These are phyloP conservation scores for Apamea monoglypha DNA, from an alignment of 2,888 invertebrate genomes.

Conservation along the genomic window DNA sequence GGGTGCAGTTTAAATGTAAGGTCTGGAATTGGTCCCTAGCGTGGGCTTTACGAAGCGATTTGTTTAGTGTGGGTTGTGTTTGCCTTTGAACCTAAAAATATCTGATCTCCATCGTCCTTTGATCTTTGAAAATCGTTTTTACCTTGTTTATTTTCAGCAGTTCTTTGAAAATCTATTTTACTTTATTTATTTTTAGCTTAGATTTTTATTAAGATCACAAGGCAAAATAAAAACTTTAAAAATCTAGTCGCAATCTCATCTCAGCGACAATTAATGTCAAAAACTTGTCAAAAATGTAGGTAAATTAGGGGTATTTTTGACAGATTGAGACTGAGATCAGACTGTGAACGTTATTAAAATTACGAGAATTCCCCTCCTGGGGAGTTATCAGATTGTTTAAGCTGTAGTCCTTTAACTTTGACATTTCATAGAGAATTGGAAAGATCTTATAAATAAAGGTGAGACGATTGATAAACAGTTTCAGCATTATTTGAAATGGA, in stretches of 20 bases:
- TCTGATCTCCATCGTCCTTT: slow-evolving; percentile 13
- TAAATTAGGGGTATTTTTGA: too few species aligned
- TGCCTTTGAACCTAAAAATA: slow-evolving; percentile 18
- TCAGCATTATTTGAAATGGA: not conserved
- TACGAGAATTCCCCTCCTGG: too few species aligned
- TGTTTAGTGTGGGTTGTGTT: not conserved
- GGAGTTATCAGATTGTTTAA: not conserved
- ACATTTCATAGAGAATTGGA: too few species aligned
- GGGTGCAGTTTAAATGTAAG: not conserved
- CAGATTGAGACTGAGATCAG: too few species aligned
- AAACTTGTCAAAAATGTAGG: too few species aligned
- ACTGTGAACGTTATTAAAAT: too few species aligned
- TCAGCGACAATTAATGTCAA: too few species aligned
- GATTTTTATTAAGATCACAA: not conserved
- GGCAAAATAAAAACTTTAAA: too few species aligned
- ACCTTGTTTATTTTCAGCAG: slow-evolving; percentile 9
- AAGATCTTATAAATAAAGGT: too few species aligned
- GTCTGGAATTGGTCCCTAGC: not conserved
- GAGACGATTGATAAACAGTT: not conserved
- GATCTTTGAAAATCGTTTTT: not conserved
- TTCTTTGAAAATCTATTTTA: not conserved
- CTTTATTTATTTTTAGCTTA: slow-evolving; percentile 4
- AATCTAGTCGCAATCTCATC: too few species aligned
- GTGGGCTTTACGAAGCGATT: not conserved
- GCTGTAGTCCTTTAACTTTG: not conserved